Conservation (phyloP, 1,140 invertebrate species). For the Hyposmocoma kahamanoa region DNA sequence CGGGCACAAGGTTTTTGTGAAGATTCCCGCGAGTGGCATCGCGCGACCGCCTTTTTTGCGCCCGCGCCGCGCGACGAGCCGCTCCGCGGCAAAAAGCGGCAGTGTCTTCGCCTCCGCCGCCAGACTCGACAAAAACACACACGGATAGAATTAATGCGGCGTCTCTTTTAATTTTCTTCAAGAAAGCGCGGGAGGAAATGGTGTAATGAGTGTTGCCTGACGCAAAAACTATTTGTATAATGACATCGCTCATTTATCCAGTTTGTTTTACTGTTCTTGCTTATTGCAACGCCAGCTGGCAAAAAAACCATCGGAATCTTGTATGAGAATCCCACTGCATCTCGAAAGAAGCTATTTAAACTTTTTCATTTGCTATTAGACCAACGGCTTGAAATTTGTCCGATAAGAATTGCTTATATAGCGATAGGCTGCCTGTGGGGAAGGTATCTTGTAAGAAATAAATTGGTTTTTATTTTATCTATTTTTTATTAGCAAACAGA, state of each 20-base stretch:
- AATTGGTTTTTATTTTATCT: too few species aligned
- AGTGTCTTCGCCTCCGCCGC: too few species aligned
- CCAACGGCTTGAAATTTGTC: too few species aligned
- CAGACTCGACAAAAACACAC: constrained; percentile 65
- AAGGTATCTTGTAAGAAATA: too few species aligned
- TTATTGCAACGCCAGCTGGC: too few species aligned
- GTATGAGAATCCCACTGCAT: too few species aligned
- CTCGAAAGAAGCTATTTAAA: too few species aligned
- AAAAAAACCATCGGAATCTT: too few species aligned
- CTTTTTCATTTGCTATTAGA: too few species aligned
- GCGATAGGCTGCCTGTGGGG: too few species aligned
- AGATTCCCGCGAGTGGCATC: constrained; percentile 38
- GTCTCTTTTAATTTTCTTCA: constrained; percentile 69
- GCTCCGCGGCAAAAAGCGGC: constrained; percentile 46
- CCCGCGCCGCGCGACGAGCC: constrained; percentile 30
- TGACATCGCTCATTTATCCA: constrained; percentile 43
- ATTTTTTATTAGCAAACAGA: too few species aligned
- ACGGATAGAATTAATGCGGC: constrained; percentile 66
- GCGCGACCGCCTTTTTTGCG: constrained; percentile 47
- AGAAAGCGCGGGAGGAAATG: constrained; percentile 67
- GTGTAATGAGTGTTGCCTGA: constrained; percentile 60
- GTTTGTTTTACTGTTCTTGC: neutral
- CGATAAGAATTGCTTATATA: too few species aligned
- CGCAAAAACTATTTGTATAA: constrained; percentile 63
- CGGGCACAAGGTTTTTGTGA: constrained; percentile 47